phyloP scores from a whole-genome alignment of 2,113 vertebrate species.

The Prionailurus bengalensis region DNA sequence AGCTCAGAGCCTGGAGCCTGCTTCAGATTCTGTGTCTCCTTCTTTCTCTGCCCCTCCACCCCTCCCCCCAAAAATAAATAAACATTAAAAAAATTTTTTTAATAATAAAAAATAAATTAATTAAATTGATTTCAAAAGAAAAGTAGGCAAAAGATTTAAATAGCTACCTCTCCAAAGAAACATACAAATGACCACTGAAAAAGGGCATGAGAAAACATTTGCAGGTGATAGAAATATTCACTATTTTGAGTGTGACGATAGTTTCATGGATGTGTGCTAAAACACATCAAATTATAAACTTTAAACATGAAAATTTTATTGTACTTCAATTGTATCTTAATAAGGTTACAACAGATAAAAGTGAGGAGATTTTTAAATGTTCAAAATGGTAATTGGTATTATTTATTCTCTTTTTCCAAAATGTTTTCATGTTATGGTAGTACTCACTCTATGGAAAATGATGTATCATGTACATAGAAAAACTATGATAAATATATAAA shows the following conservation, averaged over 20 bases:
- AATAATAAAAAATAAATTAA: neutral
- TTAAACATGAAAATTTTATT: neutral
- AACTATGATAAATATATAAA: neutral
- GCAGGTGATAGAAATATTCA: neutral
- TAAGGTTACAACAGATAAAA: neutral
- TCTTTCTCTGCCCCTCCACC: too few species aligned
- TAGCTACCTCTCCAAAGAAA: neutral
- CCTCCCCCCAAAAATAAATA: too few species aligned
- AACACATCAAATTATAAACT: neutral
- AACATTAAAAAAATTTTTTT: too few species aligned
- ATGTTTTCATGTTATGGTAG: neutral
- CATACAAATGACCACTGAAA: neutral
- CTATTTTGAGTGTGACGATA: neutral
- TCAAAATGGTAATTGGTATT: neutral
- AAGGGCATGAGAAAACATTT: neutral
- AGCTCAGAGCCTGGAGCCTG: too few species aligned
- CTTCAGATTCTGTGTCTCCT: too few species aligned
- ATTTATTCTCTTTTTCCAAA: conserved; percentile 45
- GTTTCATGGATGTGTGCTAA: neutral
- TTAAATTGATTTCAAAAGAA: neutral
- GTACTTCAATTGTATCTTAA: neutral
- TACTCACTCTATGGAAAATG: neutral
- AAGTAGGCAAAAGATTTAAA: neutral
- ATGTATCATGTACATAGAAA: neutral
- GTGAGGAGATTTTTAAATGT: neutral